phyloP scores from a whole-genome alignment of 1,140 invertebrate genomes.

The Dreissena rostriformis region DNA sequence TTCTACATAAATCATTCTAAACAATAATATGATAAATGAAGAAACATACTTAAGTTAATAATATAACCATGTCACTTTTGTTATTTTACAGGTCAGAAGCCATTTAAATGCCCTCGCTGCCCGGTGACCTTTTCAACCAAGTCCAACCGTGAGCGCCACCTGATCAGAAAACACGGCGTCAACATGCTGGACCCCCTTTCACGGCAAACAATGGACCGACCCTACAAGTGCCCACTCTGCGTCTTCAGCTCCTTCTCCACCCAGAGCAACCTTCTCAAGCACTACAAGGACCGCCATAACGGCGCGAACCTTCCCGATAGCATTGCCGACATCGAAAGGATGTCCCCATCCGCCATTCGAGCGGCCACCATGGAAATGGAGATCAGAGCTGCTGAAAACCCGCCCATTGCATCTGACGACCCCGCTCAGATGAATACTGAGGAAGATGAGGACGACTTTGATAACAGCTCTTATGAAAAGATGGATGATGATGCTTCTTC shows the following conservation, averaged over 20 bases:
- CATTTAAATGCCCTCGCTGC: conserved; percentile 96
- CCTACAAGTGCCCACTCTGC: conserved; percentile 92
- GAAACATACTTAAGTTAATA: no score
- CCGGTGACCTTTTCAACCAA: conserved; percentile 97
- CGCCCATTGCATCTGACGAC: conserved; percentile 13
- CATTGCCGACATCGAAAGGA: conserved; percentile 66
- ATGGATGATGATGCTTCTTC: conserved; percentile 48
- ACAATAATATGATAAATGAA: no score
- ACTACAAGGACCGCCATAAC: conserved; percentile 75
- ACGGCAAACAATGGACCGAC: conserved; percentile 85
- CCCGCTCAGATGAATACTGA: conserved; percentile 33
- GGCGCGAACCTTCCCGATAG: conserved; percentile 65
- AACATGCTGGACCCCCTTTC: conserved; percentile 78
- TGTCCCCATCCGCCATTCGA: conserved; percentile 47
- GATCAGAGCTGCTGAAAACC: conserved; percentile 45
- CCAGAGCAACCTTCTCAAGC: conserved; percentile 83
- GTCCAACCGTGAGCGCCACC: conserved; percentile 97
- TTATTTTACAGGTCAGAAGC: conserved; percentile 91
- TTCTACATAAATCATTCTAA: no score
- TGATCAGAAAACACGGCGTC: conserved; percentile 91
- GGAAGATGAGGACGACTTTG: conserved; percentile 57
- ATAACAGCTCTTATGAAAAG: conserved; percentile 50
- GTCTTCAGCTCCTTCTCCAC: conserved; percentile 93
- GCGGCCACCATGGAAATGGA: conserved; percentile 62
- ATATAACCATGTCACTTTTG: no score